These are phyloP conservation scores for Mobula birostris DNA, from an alignment of 2,113 vertebrate species.

Conservation along the genomic window DNA sequence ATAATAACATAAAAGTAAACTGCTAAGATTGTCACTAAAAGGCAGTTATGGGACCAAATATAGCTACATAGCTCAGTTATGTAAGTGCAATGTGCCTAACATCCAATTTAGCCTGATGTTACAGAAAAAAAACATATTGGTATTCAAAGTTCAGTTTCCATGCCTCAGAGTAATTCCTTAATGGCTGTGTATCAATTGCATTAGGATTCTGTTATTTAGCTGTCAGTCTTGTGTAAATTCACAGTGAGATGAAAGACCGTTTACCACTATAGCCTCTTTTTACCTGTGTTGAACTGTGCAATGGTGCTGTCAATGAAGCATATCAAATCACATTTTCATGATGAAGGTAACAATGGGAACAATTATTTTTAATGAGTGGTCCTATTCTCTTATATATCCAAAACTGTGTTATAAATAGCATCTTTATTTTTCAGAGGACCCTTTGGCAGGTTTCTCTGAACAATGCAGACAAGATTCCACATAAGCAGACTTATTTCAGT, in stretches of 20 bases:
- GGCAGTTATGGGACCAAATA: not conserved
- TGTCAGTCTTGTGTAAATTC: conserved; percentile 19
- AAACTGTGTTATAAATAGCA: not conserved
- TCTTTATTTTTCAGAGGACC: not conserved
- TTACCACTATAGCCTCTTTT: conserved; percentile 1
- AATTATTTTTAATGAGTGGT: not conserved
- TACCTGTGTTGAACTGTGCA: not conserved
- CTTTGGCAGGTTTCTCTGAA: not conserved
- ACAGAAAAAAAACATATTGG: not conserved
- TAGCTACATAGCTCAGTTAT: not conserved
- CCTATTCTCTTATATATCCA: not conserved
- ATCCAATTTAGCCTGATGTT: not conserved
- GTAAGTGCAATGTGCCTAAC: not conserved
- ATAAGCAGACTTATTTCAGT: not conserved
- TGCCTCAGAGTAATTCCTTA: conserved; percentile 14
- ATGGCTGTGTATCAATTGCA: not conserved
- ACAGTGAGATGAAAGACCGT: conserved; percentile 17
- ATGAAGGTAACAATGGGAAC: not conserved
- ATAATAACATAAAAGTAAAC: not conserved
- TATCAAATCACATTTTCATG: conserved; percentile 4
- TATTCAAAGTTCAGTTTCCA: not conserved
- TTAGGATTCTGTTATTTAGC: not conserved
- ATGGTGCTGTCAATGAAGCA: not conserved
- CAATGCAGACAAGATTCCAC: not conserved
- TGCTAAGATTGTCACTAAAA: not conserved